A percentile compares a stretch with the other conserved stretches of the same genome.
phyloP scores from a whole-genome alignment of 2,888 invertebrate genomes.

The Euplagia quadripunctaria region DNA sequence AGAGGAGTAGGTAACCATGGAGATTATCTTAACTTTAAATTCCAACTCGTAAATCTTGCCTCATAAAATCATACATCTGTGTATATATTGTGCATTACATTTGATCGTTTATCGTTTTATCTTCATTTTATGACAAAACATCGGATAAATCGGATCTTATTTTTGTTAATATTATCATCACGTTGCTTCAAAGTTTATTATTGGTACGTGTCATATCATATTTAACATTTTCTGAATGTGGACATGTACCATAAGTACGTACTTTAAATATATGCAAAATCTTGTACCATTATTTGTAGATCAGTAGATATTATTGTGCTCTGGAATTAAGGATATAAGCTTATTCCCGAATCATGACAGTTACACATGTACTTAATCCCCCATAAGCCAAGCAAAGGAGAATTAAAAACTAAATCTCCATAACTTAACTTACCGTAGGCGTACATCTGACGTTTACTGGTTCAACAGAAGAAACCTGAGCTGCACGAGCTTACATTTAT shows the following conservation, averaged over 20 bases:
- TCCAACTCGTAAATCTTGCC: neutral
- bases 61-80: neutral
- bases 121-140: neutral
- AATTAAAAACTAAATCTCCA: constrained; percentile 49
- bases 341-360: constrained; percentile 8
- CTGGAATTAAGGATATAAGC: neutral
- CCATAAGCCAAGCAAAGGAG: constrained; percentile 26
- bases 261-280: too few species aligned
- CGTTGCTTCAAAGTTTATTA: neutral
- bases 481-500: constrained; percentile 66
- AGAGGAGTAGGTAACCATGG: neutral
- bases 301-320: neutral
- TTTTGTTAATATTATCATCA: neutral
- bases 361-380: constrained; percentile 15
- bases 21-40: neutral
- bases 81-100: neutral
- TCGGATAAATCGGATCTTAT: neutral
- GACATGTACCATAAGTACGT: too few species aligned
- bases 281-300: too few species aligned
- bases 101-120: neutral
- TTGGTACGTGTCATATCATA: neutral
- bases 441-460: constrained; percentile 44
- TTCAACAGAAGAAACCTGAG: constrained; percentile 41
- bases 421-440: constrained; percentile 58
- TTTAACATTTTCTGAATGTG: too few species aligned